Conservation (phyloP, 1,140 invertebrate genomes). For the Megalonaias nervosa region DNA sequence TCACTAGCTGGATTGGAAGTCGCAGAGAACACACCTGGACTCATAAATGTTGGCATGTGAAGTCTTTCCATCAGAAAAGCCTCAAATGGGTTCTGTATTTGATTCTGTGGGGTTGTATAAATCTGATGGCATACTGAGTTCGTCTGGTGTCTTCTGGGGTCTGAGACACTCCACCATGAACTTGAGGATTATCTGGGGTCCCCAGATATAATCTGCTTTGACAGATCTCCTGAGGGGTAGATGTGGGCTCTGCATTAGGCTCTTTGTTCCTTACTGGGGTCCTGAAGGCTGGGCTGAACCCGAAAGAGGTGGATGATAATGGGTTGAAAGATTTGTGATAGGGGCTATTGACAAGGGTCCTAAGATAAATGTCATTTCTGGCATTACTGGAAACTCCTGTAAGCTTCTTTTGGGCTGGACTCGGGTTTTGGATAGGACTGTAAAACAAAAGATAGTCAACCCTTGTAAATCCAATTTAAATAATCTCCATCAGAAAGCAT, state of each 20-base stretch:
- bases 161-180: constrained; percentile 3
- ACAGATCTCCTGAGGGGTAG: no score
- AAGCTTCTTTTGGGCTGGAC: constrained; percentile 40
- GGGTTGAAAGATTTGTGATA: constrained; percentile 46
- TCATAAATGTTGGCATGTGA: constrained; percentile 57
- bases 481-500: no score
- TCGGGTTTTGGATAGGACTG: constrained; percentile 33
- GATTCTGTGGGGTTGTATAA: constrained; percentile 27
- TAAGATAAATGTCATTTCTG: constrained; percentile 51
- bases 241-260: neutral
- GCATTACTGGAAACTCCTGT: constrained; percentile 28
- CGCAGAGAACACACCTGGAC: constrained; percentile 56
- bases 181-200: constrained; percentile 3
- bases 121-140: constrained; percentile 1
- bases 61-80: constrained; percentile 41
- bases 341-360: constrained; percentile 51
- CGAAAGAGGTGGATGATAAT: constrained; percentile 43
- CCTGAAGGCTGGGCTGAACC: constrained; percentile 24
- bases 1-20: constrained; percentile 52
- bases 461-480: no score
- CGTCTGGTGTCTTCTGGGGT: constrained; percentile 37
- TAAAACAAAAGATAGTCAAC: no score
- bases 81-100: constrained; percentile 61
- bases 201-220: neutral
- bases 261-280: constrained; percentile 11